Evolutionary conservation across 2,888 invertebrate species (phyloP).

Genomic region (Thereva nobilitata): DNA sequence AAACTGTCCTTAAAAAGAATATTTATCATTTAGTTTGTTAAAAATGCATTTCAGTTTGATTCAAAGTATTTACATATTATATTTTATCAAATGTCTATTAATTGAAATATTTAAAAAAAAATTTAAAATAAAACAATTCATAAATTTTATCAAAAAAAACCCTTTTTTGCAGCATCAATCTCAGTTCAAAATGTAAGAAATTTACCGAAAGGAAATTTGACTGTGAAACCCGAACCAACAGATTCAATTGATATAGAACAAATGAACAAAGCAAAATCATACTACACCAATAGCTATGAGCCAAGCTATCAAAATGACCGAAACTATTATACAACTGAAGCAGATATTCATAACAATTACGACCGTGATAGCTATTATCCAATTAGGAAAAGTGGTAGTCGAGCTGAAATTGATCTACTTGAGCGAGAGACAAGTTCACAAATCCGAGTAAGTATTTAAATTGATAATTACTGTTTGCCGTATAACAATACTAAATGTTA

Average conservation of each 20-base stretch:
- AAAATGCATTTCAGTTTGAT: too few species aligned
- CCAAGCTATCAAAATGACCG: slow-evolving; percentile 47
- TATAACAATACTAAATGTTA: slow-evolving; percentile 11
- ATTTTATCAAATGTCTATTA: too few species aligned
- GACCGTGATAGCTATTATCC: slow-evolving; percentile 46
- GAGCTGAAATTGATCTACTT: slow-evolving; percentile 57
- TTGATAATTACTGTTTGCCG: background rate
- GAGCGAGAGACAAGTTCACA: slow-evolving; percentile 57
- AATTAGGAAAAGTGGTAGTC: slow-evolving; percentile 53
- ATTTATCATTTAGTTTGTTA: too few species aligned
- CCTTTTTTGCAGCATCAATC: slow-evolving; percentile 67
- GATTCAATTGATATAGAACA: slow-evolving; percentile 47
- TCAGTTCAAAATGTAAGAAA: slow-evolving; percentile 62
- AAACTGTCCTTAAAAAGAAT: background rate
- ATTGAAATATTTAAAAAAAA: background rate
- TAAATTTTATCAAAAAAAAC: slow-evolving; percentile 32
- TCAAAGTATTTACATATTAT: too few species aligned
- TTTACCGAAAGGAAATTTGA: slow-evolving; percentile 56
- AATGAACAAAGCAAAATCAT: slow-evolving; percentile 52
- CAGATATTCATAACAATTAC: slow-evolving; percentile 38
- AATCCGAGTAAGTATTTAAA: slow-evolving; percentile 53
- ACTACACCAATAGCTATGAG: slow-evolving; percentile 46
- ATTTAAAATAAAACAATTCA: slow-evolving; percentile 24
- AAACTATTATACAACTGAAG: slow-evolving; percentile 34
- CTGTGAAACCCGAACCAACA: slow-evolving; percentile 57